A percentile compares a stretch with the other conserved stretches of the same genome.
Conservation (phyloP, 2,888 invertebrate species). For the Phengaris alcon region DNA sequence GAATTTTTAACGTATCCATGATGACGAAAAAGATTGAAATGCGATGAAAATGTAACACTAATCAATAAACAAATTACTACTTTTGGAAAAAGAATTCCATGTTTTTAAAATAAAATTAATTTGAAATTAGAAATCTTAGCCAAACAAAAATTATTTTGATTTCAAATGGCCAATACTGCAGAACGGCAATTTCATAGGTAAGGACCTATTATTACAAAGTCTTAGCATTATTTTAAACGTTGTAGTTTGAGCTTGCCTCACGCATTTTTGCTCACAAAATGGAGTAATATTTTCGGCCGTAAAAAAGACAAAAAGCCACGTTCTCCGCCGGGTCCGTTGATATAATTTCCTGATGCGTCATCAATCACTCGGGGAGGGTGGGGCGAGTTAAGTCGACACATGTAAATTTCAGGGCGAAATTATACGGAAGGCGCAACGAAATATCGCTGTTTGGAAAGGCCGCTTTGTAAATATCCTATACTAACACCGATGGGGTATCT, state of each 20-base stretch:
- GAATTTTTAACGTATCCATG: too few relatives aligned
- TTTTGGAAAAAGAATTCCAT: too few relatives aligned
- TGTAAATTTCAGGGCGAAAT: slow-evolving; percentile 71
- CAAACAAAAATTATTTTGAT: too few relatives aligned
- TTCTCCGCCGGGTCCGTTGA: slow-evolving; percentile 42
- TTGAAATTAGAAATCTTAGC: too few relatives aligned
- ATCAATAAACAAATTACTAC: too few relatives aligned
- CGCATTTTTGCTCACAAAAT: slow-evolving; percentile 25
- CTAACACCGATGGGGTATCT: slow-evolving; percentile 21
- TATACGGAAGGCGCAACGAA: slow-evolving; percentile 57
- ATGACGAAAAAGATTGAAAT: too few relatives aligned
- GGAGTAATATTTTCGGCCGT: slow-evolving; percentile 7
- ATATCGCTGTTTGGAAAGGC: slow-evolving; percentile 40
- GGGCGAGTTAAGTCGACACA: slow-evolving; percentile 75
- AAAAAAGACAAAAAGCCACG: slow-evolving; percentile 36
- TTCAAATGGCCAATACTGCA: too few relatives aligned
- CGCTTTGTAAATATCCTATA: slow-evolving; percentile 27
- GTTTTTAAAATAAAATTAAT: too few relatives aligned
- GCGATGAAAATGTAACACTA: too few relatives aligned
- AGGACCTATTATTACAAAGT: too few relatives aligned
- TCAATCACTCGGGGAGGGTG: slow-evolving; percentile 66
- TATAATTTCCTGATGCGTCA: slow-evolving; percentile 67
- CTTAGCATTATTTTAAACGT: too few relatives aligned
- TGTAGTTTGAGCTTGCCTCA: slow-evolving; percentile 22
- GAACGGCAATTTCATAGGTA: too few relatives aligned